Evolutionary conservation across 2,888 invertebrate species (phyloP).

Genomic region (Callyntrura guangdongensis): DNA sequence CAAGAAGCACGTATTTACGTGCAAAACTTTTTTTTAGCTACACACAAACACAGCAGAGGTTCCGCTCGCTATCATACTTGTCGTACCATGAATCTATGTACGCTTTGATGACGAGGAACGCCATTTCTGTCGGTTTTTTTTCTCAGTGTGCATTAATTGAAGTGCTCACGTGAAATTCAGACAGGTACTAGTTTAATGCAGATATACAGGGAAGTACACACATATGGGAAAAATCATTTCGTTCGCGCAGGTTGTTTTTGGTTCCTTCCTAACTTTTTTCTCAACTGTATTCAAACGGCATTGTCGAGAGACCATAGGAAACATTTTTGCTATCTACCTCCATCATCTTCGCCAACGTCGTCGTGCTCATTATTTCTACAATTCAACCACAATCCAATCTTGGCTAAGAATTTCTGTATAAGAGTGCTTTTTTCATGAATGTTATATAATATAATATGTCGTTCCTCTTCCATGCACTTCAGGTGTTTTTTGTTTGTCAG

Average conservation of each 20-base stretch:
- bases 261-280: background rate
- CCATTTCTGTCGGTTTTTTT: background rate
- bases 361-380: slow-evolving; percentile 44
- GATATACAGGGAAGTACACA: background rate
- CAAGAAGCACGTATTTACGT: too few species aligned
- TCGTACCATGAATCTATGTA: background rate
- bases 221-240: slow-evolving; percentile 4
- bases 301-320: background rate
- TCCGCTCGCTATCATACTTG: background rate
- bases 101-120: background rate
- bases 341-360: slow-evolving; percentile 10
- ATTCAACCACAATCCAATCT: slow-evolving; percentile 46
- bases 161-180: slow-evolving; percentile 30
- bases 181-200: slow-evolving; percentile 24
- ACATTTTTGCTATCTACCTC: background rate
- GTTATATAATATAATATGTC: background rate
- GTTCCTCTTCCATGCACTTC: background rate
- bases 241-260: slow-evolving; percentile 7
- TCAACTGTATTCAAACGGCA: background rate
- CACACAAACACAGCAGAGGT: too few species aligned
- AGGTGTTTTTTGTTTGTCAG: background rate
- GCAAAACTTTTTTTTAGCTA: too few species aligned
- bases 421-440: background rate
- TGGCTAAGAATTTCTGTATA: slow-evolving; percentile 11
- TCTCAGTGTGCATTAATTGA: background rate